Base-by-base conservation (phyloP, 2,797 vertebrate genomes). In the Alca torda region DNA sequence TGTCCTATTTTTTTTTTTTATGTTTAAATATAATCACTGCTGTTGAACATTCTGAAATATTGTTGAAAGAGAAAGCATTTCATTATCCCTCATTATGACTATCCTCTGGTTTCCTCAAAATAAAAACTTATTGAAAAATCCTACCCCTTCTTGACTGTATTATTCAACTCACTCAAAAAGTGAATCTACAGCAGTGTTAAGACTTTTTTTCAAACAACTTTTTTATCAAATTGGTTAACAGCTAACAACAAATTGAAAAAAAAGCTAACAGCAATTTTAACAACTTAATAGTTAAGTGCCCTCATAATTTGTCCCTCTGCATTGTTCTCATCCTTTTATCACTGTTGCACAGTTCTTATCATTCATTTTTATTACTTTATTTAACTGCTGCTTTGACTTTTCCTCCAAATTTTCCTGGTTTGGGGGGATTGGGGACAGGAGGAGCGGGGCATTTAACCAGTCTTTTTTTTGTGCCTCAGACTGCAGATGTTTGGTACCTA, bases 401-500 rank as follows among this genome's bases (percentile, higher is more conserved):
- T 26, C 19, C 37, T 83, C 17, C 17, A n/a, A 56, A 67, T 67
- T 57, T 13, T 74, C 33, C 21, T 70, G 16, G 39, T 53, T 43
- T 43, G 4, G 12, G 3, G 21, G 5, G 4, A 50, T 4, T 53
- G 26, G 10, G 19, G 21, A 4, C 2, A 1, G 6, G 1, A 5
- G 3, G 30, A 16, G 45, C 11, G 46, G 21, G 11, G 46, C 46
- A 48, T 23, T 70, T 51, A 68, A 63, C 4, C 12, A 31, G 7
- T 46, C 21, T 37, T 63, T 26, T 45, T 82, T 75, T 69, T 23
- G 64, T 78, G 19, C 6, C 17, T 41, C 26, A 69, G 35, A 50
- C 23, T 74, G 23, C 3, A 41, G 10, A n/a, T 37, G 74, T 91
- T 51, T 74, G 3, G 19, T 24, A 82, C 19, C 14, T 78, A 33